Evolutionary conservation across 2,113 vertebrate genomes (phyloP), one percentile per base, ranked within the genome.

Genomic region (Amphiprion percula): DNA sequence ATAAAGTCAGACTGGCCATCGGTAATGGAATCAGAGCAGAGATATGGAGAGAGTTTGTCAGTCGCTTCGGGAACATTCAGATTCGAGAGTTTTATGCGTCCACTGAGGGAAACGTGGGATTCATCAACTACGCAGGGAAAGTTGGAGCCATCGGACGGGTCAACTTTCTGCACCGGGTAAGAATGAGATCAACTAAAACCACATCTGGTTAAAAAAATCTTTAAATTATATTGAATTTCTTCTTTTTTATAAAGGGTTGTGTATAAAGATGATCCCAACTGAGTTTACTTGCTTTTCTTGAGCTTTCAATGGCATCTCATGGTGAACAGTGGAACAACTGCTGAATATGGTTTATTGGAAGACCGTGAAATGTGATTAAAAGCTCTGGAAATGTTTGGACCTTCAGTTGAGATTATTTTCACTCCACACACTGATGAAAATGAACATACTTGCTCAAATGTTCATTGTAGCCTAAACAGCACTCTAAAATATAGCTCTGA

Each of bases 91-190:
- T 98, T 81, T 97, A 98, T 7, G 96, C 93, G 33, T 89, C 97
- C 23, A 97, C 97, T 0, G 96, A 98, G 91, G 96, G 96, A 87
- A 98, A 97, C 64, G 69, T 97, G 14, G 94, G 91, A 54, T 97
- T 98, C 76, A 0, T 95, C 41, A 98, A 97, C 92, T 97, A 97
- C n/a, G 85, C 90, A 0, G 95, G 95, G 17, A 97, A 96, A 89
- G 88, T 96, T 0, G 97, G 97, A 72, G 95, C 96, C 1, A 64
- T 96, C 1, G 97, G 96, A 70, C 94, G 96, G 68, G 73, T 93
- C 17, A 95, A 94, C 89, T 95, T 80, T 64, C 91, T 97, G 0
- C 93, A 95, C 24, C 93, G 52, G 91, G 97, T 97, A 93, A 93
- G 94, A 33, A 39, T 39, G 4, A 70, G 16, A 30, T 30, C 0